phyloP scores from a whole-genome alignment of 2,888 invertebrate species.

The Tupiocoris notatus region DNA sequence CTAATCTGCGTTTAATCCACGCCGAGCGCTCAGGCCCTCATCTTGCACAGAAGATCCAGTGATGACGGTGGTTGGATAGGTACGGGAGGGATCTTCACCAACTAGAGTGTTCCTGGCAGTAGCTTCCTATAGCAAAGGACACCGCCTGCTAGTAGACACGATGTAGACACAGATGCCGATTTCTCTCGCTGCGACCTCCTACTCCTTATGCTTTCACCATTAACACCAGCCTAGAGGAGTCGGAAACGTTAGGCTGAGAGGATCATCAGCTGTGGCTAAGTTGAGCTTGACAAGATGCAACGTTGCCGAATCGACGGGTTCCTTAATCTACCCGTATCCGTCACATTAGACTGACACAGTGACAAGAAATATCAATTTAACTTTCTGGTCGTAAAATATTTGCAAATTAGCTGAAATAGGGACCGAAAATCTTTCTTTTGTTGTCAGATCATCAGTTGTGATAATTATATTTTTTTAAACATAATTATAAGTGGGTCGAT shows the following conservation, averaged over 20 bases:
- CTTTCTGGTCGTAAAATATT: too few relatives aligned
- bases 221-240: neutral
- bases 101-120: neutral
- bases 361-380: too few relatives aligned
- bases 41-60: neutral
- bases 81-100: neutral
- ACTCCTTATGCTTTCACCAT: neutral
- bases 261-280: neutral
- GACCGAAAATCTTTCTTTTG: too few relatives aligned
- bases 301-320: neutral
- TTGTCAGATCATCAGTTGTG: too few relatives aligned
- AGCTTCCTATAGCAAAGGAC: neutral
- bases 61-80: too few relatives aligned
- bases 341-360: too few relatives aligned
- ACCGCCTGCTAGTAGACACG: neutral
- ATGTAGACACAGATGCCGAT: neutral
- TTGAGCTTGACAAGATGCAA: neutral
- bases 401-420: too few relatives aligned
- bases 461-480: too few relatives aligned
- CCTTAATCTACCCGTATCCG: too few relatives aligned
- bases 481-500: too few relatives aligned
- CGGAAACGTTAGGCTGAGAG: neutral
- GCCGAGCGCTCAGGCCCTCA: neutral
- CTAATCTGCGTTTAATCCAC: neutral
- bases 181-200: neutral